These are phyloP conservation scores for Drosophila falleni DNA, from an alignment of 2,888 invertebrate genomes.

Conservation along the genomic window DNA sequence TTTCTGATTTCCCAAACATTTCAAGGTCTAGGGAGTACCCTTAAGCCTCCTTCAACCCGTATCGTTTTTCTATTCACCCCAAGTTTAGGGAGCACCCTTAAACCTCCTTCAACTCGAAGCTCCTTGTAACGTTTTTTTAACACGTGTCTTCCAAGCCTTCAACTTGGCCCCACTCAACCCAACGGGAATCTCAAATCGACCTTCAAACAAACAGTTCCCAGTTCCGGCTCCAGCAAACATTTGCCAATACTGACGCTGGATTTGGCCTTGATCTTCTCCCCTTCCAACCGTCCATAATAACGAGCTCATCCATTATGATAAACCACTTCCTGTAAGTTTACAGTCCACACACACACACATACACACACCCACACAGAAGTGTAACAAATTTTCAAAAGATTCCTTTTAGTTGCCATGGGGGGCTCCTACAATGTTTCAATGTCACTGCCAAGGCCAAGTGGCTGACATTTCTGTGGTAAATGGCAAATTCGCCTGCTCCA, in stretches of 20 bases:
- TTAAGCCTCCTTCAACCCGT: neutral
- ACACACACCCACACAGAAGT: slow-evolving; percentile 16
- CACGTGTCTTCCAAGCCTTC: slow-evolving; percentile 23
- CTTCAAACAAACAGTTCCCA: slow-evolving; percentile 61
- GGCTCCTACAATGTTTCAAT: slow-evolving; percentile 53
- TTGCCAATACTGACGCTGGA: slow-evolving; percentile 39
- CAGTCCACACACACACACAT: slow-evolving; percentile 26
- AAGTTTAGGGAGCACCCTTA: neutral
- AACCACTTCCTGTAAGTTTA: slow-evolving; percentile 65
- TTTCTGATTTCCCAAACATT: neutral
- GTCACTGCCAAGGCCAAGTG: slow-evolving; percentile 68
- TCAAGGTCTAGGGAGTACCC: neutral
- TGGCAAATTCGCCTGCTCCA: slow-evolving; percentile 45
- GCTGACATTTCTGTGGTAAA: slow-evolving; percentile 53
- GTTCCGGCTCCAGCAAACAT: slow-evolving; percentile 52
- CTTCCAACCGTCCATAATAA: slow-evolving; percentile 12
- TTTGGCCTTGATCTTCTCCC: slow-evolving; percentile 57
- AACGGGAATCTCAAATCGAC: slow-evolving; percentile 33
- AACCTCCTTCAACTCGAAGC: slow-evolving; percentile 36
- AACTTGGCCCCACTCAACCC: slow-evolving; percentile 12
- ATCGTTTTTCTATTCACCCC: no score
- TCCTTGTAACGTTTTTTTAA: slow-evolving; percentile 2
- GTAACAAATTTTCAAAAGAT: slow-evolving; percentile 35
- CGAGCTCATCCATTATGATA: slow-evolving; percentile 70
- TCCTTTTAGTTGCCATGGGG: slow-evolving; percentile 46